Evolutionary conservation across 2,888 invertebrate genomes (phyloP).

Genomic region (Azorinus chamasolen): DNA sequence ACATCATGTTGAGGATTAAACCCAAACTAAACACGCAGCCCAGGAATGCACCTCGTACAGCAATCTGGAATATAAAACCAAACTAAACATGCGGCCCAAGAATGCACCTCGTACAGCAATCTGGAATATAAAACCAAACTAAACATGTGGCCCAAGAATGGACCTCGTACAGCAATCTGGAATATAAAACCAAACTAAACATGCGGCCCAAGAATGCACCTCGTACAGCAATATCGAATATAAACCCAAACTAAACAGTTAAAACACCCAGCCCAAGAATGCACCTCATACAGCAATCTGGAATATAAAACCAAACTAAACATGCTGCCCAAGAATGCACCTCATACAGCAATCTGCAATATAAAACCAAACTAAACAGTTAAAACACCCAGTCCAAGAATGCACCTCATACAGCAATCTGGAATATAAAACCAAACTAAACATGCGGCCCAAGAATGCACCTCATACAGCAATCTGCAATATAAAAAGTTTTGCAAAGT

Average conservation of each 20-base stretch:
- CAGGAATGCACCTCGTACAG: constrained; percentile 77
- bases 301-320: constrained; percentile 67
- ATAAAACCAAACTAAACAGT: not conserved
- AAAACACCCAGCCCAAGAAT: too few relatives aligned
- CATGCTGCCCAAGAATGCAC: constrained; percentile 76
- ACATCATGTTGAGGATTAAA: constrained; percentile 71
- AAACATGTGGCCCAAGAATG: constrained; percentile 78
- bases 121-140: constrained; percentile 72
- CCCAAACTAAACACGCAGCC: constrained; percentile 80
- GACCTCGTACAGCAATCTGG: constrained; percentile 80
- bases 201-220: constrained; percentile 78
- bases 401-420: constrained; percentile 80
- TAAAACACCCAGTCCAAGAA: too few relatives aligned
- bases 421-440: constrained; percentile 64
- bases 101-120: constrained; percentile 78
- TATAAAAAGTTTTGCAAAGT: too few relatives aligned
- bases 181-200: constrained; percentile 66
- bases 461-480: constrained; percentile 80
- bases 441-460: constrained; percentile 77
- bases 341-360: constrained; percentile 80
- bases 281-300: constrained; percentile 81
- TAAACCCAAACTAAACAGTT: too few relatives aligned
- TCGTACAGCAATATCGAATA: constrained; percentile 79
- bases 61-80: constrained; percentile 73
- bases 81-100: constrained; percentile 79